Percentiles rank a stretch among this genome's conserved stretches.
phyloP scores from a whole-genome alignment of 1,140 invertebrate species.

The Latrodectus geometricus region DNA sequence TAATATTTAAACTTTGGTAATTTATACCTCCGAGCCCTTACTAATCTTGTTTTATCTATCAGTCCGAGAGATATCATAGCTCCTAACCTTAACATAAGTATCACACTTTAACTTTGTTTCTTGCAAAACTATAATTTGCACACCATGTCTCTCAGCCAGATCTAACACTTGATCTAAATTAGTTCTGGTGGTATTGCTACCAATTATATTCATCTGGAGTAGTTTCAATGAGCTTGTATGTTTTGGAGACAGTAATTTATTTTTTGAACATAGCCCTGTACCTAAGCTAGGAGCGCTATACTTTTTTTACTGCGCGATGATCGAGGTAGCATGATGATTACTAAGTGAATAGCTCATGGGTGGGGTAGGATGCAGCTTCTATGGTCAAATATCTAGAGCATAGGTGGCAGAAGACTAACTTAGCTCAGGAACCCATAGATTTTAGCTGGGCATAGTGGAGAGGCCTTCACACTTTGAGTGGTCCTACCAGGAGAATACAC shows the following conservation, averaged over 20 bases:
- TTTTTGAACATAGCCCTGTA: not conserved
- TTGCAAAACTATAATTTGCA: not conserved
- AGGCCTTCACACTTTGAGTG: too few relatives aligned
- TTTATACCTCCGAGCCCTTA: not conserved
- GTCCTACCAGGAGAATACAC: too few relatives aligned
- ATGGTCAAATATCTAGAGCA: too few relatives aligned
- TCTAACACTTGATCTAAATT: conserved; percentile 5
- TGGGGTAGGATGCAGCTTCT: too few relatives aligned
- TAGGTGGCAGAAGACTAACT: too few relatives aligned
- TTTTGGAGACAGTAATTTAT: not conserved
- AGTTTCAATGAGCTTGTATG: not conserved
- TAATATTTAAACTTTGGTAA: not conserved
- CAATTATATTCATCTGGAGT: not conserved
- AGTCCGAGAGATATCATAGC: not conserved
- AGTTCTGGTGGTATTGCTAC: not conserved
- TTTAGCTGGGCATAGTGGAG: too few relatives aligned
- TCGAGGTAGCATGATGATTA: too few relatives aligned
- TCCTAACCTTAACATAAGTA: not conserved
- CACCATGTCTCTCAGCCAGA: not conserved
- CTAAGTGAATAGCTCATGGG: too few relatives aligned
- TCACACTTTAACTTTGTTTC: not conserved
- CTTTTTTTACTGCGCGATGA: too few relatives aligned
- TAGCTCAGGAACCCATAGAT: too few relatives aligned
- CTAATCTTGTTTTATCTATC: not conserved
- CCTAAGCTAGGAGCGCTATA: too few relatives aligned